Conservation (phyloP, 2,888 invertebrate species). For the Pristionchus fissidentatus region DNA sequence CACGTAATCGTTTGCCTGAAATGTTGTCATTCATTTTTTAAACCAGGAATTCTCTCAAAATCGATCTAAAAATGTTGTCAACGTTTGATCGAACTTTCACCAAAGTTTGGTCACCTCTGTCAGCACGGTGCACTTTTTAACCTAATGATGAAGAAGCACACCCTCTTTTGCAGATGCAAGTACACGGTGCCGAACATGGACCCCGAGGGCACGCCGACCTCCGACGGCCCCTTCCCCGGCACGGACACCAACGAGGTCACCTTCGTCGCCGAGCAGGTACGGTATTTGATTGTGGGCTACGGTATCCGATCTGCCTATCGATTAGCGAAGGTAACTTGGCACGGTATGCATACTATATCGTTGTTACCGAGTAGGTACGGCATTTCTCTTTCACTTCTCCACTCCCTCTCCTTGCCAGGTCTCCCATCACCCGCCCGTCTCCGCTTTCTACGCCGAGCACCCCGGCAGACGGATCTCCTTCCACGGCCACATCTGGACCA, state of each 20-base stretch:
- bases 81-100: too few species aligned
- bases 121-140: too few species aligned
- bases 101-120: not conserved
- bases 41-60: too few species aligned
- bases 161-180: slow-evolving; percentile 61
- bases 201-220: slow-evolving; percentile 11
- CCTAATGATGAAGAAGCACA: too few species aligned
- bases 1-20: too few species aligned
- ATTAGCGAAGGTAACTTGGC: too few species aligned
- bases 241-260: slow-evolving; percentile 88
- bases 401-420: slow-evolving; percentile 79
- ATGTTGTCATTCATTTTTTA: too few species aligned
- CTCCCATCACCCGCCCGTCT: slow-evolving; percentile 98
- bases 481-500: slow-evolving; percentile 97
- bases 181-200: slow-evolving; percentile 62
- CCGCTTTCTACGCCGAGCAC: slow-evolving; percentile 98
- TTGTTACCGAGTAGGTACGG: slow-evolving; percentile 90
- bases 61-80: too few species aligned
- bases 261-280: slow-evolving; percentile 92
- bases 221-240: slow-evolving; percentile 86
- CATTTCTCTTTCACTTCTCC: not conserved
- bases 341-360: too few species aligned
- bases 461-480: slow-evolving; percentile 90
- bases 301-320: too few species aligned
- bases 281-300: not conserved